A percentile compares a stretch with the other conserved stretches of the same genome.
Evolutionary conservation across 2,797 vertebrate species (phyloP).

Genomic region (Parauchenoglanis ngamensis): DNA sequence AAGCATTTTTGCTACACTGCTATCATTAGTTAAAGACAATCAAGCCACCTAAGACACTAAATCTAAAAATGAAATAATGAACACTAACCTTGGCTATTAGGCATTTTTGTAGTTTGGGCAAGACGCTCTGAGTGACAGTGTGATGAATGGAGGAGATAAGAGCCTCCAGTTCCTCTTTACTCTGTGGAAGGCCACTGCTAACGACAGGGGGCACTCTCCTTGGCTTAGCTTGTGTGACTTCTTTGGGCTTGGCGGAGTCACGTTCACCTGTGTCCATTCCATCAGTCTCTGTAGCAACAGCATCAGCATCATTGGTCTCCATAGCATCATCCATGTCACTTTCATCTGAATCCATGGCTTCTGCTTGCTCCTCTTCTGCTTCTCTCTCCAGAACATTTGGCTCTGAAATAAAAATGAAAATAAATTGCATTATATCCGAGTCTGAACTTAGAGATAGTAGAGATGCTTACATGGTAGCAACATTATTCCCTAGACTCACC

Average conservation of each 20-base stretch:
- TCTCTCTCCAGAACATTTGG: slow-evolving; percentile 59
- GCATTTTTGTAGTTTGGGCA: slow-evolving; percentile 92
- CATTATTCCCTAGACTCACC: slow-evolving; percentile 68
- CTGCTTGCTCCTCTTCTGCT: slow-evolving; percentile 61
- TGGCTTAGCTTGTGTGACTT: slow-evolving; percentile 37
- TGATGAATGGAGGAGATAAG: slow-evolving; percentile 83
- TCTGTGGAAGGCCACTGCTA: slow-evolving; percentile 81
- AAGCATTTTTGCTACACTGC: background rate
- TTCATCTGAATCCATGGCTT: slow-evolving; percentile 71
- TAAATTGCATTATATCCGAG: background rate
- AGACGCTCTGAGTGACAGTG: slow-evolving; percentile 80
- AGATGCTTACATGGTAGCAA: background rate
- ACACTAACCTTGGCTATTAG: slow-evolving; percentile 86
- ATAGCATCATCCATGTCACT: slow-evolving; percentile 68
- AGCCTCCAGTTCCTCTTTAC: slow-evolving; percentile 80
- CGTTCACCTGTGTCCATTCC: background rate
- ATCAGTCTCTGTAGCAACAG: slow-evolving; percentile 9
- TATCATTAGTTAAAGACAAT: background rate
- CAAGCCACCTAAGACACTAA: background rate
- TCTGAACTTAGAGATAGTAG: background rate
- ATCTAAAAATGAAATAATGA: background rate
- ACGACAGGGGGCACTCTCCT: background rate
- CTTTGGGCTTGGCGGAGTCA: slow-evolving; percentile 55
- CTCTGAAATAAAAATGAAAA: slow-evolving; percentile 53
- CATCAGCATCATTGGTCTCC: slow-evolving; percentile 56